phyloP scores from a whole-genome alignment of 2,888 invertebrate genomes.

The Synanthedon andrenaeformis region DNA sequence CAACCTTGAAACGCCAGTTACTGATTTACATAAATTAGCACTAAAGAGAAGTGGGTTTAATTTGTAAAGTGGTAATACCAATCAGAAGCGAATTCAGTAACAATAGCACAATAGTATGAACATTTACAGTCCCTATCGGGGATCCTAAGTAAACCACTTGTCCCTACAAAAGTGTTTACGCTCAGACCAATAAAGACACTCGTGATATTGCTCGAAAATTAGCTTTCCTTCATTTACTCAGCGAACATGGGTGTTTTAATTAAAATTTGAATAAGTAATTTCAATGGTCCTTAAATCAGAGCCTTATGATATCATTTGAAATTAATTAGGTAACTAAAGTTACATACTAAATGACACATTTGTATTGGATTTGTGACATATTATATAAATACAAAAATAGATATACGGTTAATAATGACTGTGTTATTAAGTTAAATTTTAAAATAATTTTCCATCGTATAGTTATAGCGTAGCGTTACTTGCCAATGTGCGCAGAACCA shows the following conservation, averaged over 20 bases:
- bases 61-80: neutral
- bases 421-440: too few relatives aligned
- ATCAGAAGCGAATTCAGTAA: neutral
- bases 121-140: constrained; percentile 29
- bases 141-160: constrained; percentile 55
- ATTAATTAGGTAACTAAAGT: neutral
- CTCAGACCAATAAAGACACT: constrained; percentile 32
- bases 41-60: neutral
- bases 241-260: neutral
- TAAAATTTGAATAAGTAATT: neutral
- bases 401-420: too few relatives aligned
- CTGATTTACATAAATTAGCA: neutral
- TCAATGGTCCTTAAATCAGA: neutral
- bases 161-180: constrained; percentile 34
- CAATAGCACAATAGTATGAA: constrained; percentile 19
- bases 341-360: too few relatives aligned
- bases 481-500: too few relatives aligned
- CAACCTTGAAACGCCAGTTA: too few relatives aligned
- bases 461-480: too few relatives aligned
- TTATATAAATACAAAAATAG: too few relatives aligned
- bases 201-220: constrained; percentile 36
- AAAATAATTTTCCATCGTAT: too few relatives aligned
- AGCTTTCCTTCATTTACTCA: constrained; percentile 11
- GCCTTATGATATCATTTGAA: too few relatives aligned
- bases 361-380: neutral